phyloP scores from a whole-genome alignment of 2,797 vertebrate genomes.

The Sebastes minor region DNA sequence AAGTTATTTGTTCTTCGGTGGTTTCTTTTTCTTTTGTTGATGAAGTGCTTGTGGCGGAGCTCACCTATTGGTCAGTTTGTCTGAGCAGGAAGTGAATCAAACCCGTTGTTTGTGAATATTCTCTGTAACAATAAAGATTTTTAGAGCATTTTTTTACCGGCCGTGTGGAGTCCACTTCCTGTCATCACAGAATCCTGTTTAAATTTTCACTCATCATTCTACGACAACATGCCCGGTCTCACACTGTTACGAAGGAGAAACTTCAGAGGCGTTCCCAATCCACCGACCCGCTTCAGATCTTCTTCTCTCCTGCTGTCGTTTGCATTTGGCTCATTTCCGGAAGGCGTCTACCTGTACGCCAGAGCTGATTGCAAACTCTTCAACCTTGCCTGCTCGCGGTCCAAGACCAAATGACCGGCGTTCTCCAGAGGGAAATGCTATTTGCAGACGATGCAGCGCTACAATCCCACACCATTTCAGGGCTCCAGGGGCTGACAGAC shows the following conservation, averaged over 20 bases:
- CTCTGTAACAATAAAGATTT: slow-evolving; percentile 69
- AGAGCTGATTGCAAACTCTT: not conserved
- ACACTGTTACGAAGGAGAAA: not conserved
- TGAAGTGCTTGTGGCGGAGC: not conserved
- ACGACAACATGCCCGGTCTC: no score
- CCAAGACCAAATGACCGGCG: not conserved
- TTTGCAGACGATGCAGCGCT: not conserved
- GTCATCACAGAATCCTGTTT: no score
- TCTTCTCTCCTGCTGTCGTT: not conserved
- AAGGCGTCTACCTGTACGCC: not conserved
- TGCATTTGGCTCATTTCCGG: not conserved
- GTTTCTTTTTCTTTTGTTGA: slow-evolving; percentile 7
- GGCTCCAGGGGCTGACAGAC: not conserved
- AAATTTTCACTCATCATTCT: no score
- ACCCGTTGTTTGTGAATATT: slow-evolving; percentile 60
- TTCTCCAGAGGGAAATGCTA: not conserved
- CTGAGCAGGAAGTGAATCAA: slow-evolving; percentile 8
- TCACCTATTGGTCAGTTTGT: slow-evolving; percentile 13
- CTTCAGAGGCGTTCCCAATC: not conserved
- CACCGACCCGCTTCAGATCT: not conserved
- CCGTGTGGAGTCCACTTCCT: not conserved
- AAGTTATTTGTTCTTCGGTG: slow-evolving; percentile 23
- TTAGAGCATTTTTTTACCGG: slow-evolving; percentile 57
- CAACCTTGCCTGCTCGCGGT: no score
- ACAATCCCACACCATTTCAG: no score